Evolutionary conservation across 2,888 invertebrate genomes (phyloP).

Genomic region (Panorpa germanica): DNA sequence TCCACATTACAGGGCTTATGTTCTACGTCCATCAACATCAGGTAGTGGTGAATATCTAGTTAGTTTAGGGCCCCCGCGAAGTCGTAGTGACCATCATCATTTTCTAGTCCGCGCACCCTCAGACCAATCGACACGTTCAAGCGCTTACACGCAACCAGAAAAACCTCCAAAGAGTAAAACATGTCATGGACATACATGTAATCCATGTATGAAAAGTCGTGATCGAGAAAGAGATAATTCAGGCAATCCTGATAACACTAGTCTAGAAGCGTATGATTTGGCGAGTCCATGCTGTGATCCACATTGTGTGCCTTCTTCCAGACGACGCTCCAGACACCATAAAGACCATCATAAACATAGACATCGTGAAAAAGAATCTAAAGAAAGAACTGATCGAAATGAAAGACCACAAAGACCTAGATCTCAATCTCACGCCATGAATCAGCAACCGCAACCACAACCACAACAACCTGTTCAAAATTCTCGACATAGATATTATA

Average conservation of each 20-base stretch:
- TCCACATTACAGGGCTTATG: conserved; percentile 46
- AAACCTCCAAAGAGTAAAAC: no score
- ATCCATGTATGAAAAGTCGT: conserved; percentile 46
- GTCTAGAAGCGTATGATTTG: conserved; percentile 69
- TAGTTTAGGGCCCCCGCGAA: conserved; percentile 46
- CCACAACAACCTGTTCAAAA: conserved; percentile 19
- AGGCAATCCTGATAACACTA: conserved; percentile 50
- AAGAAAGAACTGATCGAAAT: conserved; percentile 18
- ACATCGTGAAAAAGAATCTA: conserved; percentile 27
- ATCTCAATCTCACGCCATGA: conserved; percentile 21
- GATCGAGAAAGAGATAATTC: conserved; percentile 24
- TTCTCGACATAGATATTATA: conserved; percentile 37
- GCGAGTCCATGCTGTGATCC: conserved; percentile 78
- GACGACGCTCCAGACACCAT: conserved; percentile 28
- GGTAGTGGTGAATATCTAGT: conserved; percentile 54
- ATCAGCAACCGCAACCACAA: conserved; percentile 27
- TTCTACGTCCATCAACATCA: conserved; percentile 41
- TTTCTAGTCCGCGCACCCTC: conserved; percentile 41
- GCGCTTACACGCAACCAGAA: no score
- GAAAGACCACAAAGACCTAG: conserved; percentile 20
- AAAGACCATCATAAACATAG: conserved; percentile 45
- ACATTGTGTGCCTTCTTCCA: conserved; percentile 54
- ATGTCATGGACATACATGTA: conserved; percentile 38
- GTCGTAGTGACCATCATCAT: conserved; percentile 45
- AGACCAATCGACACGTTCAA: conserved; percentile 16